A percentile compares a stretch with the other conserved stretches of the same genome.
These are phyloP conservation scores for Euproctis similis DNA, from an alignment of 2,888 invertebrate genomes.

Conservation along the genomic window DNA sequence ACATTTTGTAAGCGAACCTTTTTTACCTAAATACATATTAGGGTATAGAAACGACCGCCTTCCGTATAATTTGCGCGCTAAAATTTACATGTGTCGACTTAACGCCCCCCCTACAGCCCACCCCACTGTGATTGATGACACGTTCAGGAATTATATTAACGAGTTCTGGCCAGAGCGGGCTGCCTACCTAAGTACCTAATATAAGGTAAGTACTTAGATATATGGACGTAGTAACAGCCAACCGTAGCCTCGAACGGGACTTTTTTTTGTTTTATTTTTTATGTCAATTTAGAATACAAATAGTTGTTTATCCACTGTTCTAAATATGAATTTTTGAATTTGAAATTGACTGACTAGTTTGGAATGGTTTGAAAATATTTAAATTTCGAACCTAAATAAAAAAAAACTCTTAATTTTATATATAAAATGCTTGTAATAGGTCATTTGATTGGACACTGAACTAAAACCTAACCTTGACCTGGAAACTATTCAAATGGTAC, in stretches of 20 bases:
- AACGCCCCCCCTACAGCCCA: slow-evolving; percentile 59
- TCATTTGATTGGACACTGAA: too few relatives aligned
- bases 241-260: too few relatives aligned
- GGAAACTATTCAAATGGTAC: background rate
- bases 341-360: too few relatives aligned
- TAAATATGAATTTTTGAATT: too few relatives aligned
- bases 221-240: too few relatives aligned
- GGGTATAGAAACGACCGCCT: slow-evolving; percentile 33
- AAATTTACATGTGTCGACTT: slow-evolving; percentile 74
- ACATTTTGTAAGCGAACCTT: slow-evolving; percentile 16
- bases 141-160: slow-evolving; percentile 56
- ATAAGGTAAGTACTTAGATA: slow-evolving; percentile 1
- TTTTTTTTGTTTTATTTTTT: too few relatives aligned
- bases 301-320: too few relatives aligned
- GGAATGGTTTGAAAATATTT: too few relatives aligned
- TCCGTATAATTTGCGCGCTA: slow-evolving; percentile 58
- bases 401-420: too few relatives aligned
- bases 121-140: slow-evolving; percentile 68
- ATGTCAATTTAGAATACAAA: too few relatives aligned
- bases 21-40: slow-evolving; percentile 8
- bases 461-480: background rate
- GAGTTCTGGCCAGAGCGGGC: slow-evolving; percentile 13
- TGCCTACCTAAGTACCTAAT: slow-evolving; percentile 3
- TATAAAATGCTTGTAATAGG: too few relatives aligned
- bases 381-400: too few relatives aligned